Base-by-base conservation (phyloP, 2,797 vertebrate genomes). In the Clarias pachynema region DNA sequence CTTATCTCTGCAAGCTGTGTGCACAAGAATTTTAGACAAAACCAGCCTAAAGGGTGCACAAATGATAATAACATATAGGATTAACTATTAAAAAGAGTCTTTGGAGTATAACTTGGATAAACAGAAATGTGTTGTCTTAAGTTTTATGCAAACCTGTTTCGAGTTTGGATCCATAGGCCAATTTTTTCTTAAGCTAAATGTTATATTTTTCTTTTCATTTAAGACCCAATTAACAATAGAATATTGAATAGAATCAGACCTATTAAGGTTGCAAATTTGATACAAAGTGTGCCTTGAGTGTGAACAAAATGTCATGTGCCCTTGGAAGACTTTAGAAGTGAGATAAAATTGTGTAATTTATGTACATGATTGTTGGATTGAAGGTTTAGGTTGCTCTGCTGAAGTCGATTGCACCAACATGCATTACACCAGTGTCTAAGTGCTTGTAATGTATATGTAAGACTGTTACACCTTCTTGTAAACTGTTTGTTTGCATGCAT, bases 1-100 rank as follows among this genome's bases (percentile, higher is more conserved):
- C 72, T 79, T 82, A 79, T 85, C 73, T 85, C 68, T 86, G 14
- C 57, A 83, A 59, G 73, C 73, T 75, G 26, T 75, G 73, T 31
- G 44, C 75, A 34, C 57, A 16, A 15, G 53, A 34, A 18, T 82
- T 49, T 82, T 84, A 68, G 20, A 65, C 80, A 73, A 57, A 66
- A 68, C 56, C 77, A 26, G 24, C 26, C 4, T 40, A 18, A 49
- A 72, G 16, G 29, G 68, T 18, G n/a, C 5, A 44, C n/a, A 56
- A 4, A 82, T 1, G 14, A 57, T 37, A 60, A 40, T 5, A 82
- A 12, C 9, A 18, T n/a, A 62, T 12, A 72, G 24, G 16, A 49
- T 29, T 18, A 59, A 22, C 49, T 57, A 34, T 18, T 40, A 6
- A 10, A 12, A 63, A 4, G 0, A 40, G 40, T 24, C 3, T 34